Evolutionary conservation across 2,797 vertebrate genomes (phyloP), one percentile per base, ranked within the genome.

Genomic region (Odontamblyopus rebecca): DNA sequence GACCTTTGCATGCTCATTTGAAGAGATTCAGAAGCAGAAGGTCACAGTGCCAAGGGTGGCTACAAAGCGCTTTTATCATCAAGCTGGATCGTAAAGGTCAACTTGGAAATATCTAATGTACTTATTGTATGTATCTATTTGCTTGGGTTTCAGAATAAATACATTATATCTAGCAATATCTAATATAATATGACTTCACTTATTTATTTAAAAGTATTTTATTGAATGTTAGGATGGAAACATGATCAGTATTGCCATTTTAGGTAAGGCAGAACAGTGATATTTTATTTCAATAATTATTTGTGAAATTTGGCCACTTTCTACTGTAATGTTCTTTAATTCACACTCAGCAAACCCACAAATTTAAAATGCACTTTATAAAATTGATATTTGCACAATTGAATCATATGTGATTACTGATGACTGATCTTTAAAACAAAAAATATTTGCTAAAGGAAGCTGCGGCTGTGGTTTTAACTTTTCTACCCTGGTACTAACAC

Each of bases 1-100:
- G 86, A 86, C 86, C 80, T 91, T 87, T 89, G 79, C 80, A 71
- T 73, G 79, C 85, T 85, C 85, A 88, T 91, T 93, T 88, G 87
- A 86, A 88, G 76, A 89, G 80, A 88, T 79, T 68, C 3, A 38
- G 74, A 85, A 76, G 76, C 83, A 67, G 1, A 41, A 85, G 86
- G 86, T 89, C 73, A 75, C 27, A 71, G 67, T 80, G 70, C 77
- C 70, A 72, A 69, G 77, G 44, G 70, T 75, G 81, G 77, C 84
- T 82, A 79, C 32, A 75, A 74, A 41, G 50, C 15, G 69, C 61
- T 71, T 80, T 70, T 35, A 57, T 66, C 74, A 70, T 75, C 38
- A 78, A 79, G 83, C 77, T 82, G 62, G 16, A 67, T 48, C 2
- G 16, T 38, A 61, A 32, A 75, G 67, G 80, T 85, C 69, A 83